A percentile compares a stretch with the other conserved stretches of the same genome.
phyloP scores from a whole-genome alignment of 2,113 vertebrate genomes.

The Cricetomys ansorgei region DNA sequence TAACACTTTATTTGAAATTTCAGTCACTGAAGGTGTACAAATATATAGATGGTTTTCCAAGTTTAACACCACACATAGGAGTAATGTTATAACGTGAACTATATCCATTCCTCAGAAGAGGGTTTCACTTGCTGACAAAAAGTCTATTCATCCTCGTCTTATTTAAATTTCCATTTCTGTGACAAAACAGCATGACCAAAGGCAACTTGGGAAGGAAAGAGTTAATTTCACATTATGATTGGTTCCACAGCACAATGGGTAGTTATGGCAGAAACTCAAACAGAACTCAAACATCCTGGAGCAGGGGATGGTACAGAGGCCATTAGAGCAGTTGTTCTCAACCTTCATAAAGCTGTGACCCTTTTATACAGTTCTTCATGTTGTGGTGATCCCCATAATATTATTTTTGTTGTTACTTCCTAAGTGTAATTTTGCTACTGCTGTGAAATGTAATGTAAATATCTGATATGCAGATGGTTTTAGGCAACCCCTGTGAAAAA shows the following conservation, averaged over 20 bases:
- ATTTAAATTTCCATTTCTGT: not conserved
- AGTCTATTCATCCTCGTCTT: not conserved
- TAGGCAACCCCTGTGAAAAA: too few species aligned
- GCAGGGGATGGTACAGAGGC: not conserved
- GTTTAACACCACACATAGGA: not conserved
- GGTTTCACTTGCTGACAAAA: not conserved
- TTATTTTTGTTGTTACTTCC: too few species aligned
- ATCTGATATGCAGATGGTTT: too few species aligned
- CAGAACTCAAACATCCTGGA: not conserved
- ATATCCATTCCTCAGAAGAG: not conserved
- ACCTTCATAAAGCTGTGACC: too few species aligned
- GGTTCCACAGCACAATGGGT: not conserved
- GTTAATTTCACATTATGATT: not conserved
- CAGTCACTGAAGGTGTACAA: not conserved
- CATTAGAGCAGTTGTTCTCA: not conserved
- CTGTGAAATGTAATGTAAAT: too few species aligned
- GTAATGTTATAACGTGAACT: not conserved
- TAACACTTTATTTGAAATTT: conserved; percentile 34
- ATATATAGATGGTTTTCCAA: not conserved
- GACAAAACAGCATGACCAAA: not conserved
- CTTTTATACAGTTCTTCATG: too few species aligned
- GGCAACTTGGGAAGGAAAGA: not conserved
- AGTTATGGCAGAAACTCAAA: not conserved
- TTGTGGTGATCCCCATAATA: too few species aligned
- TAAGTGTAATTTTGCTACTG: too few species aligned